These are phyloP conservation scores for Invenusta paracnida DNA, from an alignment of 2,888 invertebrate species.

Conservation along the genomic window DNA sequence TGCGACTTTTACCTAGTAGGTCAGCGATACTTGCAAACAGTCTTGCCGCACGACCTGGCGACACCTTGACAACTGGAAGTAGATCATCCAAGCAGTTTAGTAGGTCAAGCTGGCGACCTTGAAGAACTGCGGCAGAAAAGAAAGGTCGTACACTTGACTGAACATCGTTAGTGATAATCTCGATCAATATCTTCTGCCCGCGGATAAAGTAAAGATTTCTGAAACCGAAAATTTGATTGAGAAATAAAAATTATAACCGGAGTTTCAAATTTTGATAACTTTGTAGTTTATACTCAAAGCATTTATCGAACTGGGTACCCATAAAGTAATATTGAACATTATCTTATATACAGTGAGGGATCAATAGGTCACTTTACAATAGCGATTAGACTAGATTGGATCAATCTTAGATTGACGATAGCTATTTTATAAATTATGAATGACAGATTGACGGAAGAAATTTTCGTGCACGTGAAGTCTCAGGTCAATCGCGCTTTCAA, in stretches of 20 bases:
- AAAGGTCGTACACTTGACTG: not conserved
- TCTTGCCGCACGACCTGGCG: not conserved
- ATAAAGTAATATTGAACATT: no score
- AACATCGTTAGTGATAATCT: not conserved
- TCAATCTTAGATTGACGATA: no score
- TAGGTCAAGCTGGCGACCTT: slow-evolving; percentile 21
- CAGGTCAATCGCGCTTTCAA: no score
- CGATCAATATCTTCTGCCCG: not conserved
- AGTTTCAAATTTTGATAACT: no score
- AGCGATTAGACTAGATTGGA: no score
- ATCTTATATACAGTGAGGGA: no score
- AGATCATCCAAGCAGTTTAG: not conserved
- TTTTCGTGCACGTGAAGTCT: no score
- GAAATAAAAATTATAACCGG: not conserved
- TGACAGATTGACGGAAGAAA: no score
- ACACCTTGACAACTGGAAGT: not conserved
- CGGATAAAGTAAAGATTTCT: not conserved
- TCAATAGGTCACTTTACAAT: no score
- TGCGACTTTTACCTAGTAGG: not conserved
- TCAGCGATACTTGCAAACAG: not conserved
- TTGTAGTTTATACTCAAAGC: no score
- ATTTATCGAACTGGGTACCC: no score
- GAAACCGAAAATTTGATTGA: not conserved
- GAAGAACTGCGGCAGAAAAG: not conserved
- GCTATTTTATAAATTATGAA: no score